A percentile compares a stretch with the other conserved stretches of the same genome.
Conservation (phyloP, 1,140 invertebrate genomes). For the Bilobella aurantiaca region DNA sequence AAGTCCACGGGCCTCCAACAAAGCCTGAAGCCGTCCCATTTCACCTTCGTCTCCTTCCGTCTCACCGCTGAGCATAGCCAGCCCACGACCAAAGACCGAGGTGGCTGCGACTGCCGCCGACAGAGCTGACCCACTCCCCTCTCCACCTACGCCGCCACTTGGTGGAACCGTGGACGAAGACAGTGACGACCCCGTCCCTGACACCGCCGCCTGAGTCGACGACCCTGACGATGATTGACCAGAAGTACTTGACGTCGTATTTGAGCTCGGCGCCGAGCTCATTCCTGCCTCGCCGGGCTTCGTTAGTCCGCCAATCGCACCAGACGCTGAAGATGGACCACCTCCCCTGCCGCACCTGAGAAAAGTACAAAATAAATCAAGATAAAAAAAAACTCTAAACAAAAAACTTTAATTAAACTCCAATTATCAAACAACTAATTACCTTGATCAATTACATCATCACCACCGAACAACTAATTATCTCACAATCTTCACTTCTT, state of each 20-base stretch:
- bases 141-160: constrained; percentile 25
- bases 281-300: constrained; percentile 50
- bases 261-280: constrained; percentile 28
- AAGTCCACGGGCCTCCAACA: constrained; percentile 80
- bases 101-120: constrained; percentile 28
- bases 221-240: constrained; percentile 14
- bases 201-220: no score
- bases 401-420: no score
- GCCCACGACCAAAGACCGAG: constrained; percentile 38
- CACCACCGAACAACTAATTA: no score
- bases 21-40: constrained; percentile 74
- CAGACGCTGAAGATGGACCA: constrained; percentile 29
- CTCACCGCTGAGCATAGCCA: constrained; percentile 35
- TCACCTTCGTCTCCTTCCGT: constrained; percentile 66
- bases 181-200: no score
- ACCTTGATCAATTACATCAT: no score
- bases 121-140: constrained; percentile 34
- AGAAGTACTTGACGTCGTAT: not conserved
- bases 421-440: no score
- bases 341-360: constrained; percentile 32
- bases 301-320: constrained; percentile 44
- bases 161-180: no score
- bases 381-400: not conserved
- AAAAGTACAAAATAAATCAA: not conserved
- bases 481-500: no score